Percentiles rank a stretch among this genome's conserved stretches.
Conservation (phyloP, 1,140 invertebrate species). For the Drosophila ambigua region DNA sequence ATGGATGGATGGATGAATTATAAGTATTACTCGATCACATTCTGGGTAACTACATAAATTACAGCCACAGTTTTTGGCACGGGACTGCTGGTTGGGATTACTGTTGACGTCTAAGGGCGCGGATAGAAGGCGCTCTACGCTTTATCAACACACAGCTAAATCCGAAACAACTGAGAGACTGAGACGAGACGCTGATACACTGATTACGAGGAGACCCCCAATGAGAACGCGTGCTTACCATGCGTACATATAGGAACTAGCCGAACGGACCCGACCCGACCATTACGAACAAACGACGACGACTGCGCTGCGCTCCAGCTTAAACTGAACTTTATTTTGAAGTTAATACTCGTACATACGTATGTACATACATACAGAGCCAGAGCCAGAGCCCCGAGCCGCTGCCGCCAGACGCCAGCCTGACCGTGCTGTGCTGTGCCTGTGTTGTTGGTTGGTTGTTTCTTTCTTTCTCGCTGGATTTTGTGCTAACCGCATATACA, state of each 20-base stretch:
- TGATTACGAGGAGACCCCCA: slow-evolving; percentile 37
- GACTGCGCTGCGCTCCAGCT: slow-evolving; percentile 79
- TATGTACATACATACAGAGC: slow-evolving; percentile 32
- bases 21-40: slow-evolving; percentile 17
- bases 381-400: slow-evolving; percentile 8
- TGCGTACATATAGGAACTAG: slow-evolving; percentile 72
- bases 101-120: too few species aligned
- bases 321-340: slow-evolving; percentile 81
- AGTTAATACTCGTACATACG: slow-evolving; percentile 67
- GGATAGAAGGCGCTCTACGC: background rate
- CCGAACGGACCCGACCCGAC: slow-evolving; percentile 77
- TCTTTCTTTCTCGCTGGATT: slow-evolving; percentile 53
- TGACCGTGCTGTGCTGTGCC: background rate
- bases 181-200: slow-evolving; percentile 42
- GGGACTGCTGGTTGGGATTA: too few species aligned
- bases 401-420: slow-evolving; percentile 20
- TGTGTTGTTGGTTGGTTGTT: slow-evolving; percentile 6
- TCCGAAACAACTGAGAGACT: slow-evolving; percentile 23
- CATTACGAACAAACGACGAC: slow-evolving; percentile 67
- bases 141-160: slow-evolving; percentile 11
- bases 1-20: background rate
- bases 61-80: slow-evolving; percentile 3
- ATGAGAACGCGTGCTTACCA: slow-evolving; percentile 78
- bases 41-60: slow-evolving; percentile 9
- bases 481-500: slow-evolving; percentile 57